Percentiles rank a stretch among this genome's conserved stretches.
phyloP scores from a whole-genome alignment of 2,797 vertebrate species.

The Sibirionetta formosa region DNA sequence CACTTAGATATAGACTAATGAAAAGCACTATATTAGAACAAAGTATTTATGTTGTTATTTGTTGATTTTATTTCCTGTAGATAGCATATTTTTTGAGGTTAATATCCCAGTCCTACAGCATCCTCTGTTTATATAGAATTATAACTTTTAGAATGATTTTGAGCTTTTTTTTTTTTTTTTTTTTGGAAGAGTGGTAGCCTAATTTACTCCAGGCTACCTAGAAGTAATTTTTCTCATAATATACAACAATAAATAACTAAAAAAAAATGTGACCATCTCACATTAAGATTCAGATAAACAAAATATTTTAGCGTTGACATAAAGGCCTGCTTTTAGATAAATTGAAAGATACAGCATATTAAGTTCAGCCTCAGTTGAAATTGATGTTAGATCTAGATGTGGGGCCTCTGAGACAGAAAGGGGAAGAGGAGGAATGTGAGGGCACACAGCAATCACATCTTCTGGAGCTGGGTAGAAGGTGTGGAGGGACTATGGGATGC shows the following conservation, averaged over 20 bases:
- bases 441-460: background rate
- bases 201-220: background rate
- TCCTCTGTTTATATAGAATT: background rate
- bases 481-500: background rate
- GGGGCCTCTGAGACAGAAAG: background rate
- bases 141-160: background rate
- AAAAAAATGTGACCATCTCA: background rate
- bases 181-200: background rate
- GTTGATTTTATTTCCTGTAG: background rate
- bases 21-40: background rate
- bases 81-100: background rate
- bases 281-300: background rate
- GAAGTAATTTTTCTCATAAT: background rate
- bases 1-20: background rate
- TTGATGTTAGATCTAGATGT: background rate
- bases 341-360: background rate
- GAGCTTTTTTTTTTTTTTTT: background rate
- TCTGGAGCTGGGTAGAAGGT: background rate
- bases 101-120: background rate
- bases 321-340: background rate
- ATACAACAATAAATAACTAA: background rate
- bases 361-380: background rate
- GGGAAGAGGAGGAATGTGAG: background rate
- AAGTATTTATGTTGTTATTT: background rate
- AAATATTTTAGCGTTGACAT: background rate